Percentiles rank a stretch among this genome's conserved stretches.
Evolutionary conservation across 2,888 invertebrate genomes (phyloP).

Genomic region (Scaptomyza parva): DNA sequence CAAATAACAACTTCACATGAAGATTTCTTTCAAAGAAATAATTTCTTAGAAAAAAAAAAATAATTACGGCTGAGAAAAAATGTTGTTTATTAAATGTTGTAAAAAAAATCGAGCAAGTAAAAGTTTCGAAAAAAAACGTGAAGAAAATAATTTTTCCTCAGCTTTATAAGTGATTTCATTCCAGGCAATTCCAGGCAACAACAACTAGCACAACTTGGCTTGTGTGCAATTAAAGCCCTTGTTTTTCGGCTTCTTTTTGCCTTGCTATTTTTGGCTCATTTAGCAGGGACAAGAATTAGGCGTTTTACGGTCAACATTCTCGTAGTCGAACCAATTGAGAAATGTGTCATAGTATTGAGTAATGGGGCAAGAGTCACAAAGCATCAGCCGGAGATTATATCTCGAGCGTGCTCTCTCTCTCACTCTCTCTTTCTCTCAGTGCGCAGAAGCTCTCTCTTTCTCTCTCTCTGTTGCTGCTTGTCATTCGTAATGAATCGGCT

Average conservation of each 20-base stretch:
- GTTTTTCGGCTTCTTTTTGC: slow-evolving; percentile 41
- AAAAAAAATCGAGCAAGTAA: no score
- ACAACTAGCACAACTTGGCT: slow-evolving; percentile 3
- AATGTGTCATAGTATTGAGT: slow-evolving; percentile 56
- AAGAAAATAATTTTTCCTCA: no score
- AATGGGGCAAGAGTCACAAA: slow-evolving; percentile 43
- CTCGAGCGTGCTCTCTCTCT: not conserved
- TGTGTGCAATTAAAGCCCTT: slow-evolving; percentile 60
- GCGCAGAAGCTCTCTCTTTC: slow-evolving; percentile 62
- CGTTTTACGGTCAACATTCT: slow-evolving; percentile 68
- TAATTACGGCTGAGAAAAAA: no score
- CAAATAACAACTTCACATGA: no score
- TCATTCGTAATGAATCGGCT: slow-evolving; percentile 28
- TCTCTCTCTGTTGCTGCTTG: no score
- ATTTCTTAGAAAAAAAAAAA: no score
- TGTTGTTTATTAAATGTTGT: no score
- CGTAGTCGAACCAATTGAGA: slow-evolving; percentile 54
- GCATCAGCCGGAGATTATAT: slow-evolving; percentile 17
- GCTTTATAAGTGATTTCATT: no score
- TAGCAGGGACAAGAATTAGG: slow-evolving; percentile 71
- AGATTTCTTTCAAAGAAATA: no score
- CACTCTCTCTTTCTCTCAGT: not conserved
- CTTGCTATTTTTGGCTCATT: slow-evolving; percentile 56
- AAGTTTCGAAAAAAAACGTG: no score
- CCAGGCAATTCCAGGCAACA: no score